Evolutionary conservation across 1,140 invertebrate genomes (phyloP).

Genomic region (Macrobrachium nipponense): DNA sequence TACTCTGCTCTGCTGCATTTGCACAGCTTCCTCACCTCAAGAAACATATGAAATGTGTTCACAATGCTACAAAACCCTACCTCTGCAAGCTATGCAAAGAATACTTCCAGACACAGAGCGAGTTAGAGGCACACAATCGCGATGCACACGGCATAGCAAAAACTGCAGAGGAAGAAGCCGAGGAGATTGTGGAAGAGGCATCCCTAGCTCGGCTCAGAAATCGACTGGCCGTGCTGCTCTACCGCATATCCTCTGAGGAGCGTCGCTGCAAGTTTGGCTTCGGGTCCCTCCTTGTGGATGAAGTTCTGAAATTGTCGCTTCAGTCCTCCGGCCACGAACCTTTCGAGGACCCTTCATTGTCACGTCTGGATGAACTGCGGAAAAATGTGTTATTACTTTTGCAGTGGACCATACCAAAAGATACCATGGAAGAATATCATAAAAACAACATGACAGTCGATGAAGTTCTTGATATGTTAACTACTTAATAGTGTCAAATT

Average conservation of each 20-base stretch:
- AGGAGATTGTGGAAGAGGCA: constrained; percentile 61
- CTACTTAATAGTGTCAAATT: constrained; percentile 42
- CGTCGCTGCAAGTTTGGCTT: constrained; percentile 63
- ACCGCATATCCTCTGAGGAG: constrained; percentile 63
- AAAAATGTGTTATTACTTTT: constrained; percentile 62
- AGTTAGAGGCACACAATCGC: constrained; percentile 56
- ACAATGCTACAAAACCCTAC: constrained; percentile 62
- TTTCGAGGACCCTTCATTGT: constrained; percentile 43
- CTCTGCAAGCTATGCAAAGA: constrained; percentile 61
- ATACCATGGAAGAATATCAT: constrained; percentile 64
- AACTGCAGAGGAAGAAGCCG: constrained; percentile 60
- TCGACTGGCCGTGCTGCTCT: constrained; percentile 61
- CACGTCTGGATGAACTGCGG: constrained; percentile 59
- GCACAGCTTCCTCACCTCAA: constrained; percentile 62
- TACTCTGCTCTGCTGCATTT: constrained; percentile 56
- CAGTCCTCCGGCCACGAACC: constrained; percentile 61
- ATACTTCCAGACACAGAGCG: constrained; percentile 64
- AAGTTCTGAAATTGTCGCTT: constrained; percentile 59
- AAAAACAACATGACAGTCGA: constrained; percentile 64
- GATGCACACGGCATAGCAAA: constrained; percentile 45
- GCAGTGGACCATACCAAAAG: constrained; percentile 64
- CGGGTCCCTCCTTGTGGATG: constrained; percentile 60
- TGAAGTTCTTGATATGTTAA: constrained; percentile 63
- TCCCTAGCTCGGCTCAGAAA: constrained; percentile 59
- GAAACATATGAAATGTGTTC: constrained; percentile 64